These are phyloP conservation scores for Acrocyrtus sp. DNA, from an alignment of 2,888 invertebrate species.

Conservation along the genomic window DNA sequence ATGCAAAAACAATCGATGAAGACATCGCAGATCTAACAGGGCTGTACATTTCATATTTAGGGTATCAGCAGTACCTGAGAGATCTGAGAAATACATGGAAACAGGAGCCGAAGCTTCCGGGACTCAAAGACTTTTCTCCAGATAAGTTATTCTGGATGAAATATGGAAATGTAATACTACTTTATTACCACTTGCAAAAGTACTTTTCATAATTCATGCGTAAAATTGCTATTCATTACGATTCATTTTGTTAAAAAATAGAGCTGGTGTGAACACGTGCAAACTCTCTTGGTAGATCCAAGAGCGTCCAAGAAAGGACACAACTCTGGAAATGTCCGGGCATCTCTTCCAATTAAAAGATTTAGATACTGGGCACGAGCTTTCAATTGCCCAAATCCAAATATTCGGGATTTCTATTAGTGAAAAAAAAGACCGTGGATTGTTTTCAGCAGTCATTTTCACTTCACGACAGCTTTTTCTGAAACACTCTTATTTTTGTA, in stretches of 20 bases:
- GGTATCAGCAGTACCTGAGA: constrained; percentile 33
- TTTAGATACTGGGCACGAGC: constrained; percentile 39
- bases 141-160: constrained; percentile 49
- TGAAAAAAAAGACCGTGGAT: no score
- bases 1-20: constrained; percentile 38
- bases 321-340: constrained; percentile 34
- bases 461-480: no score
- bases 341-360: constrained; percentile 38
- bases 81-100: constrained; percentile 36
- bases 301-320: constrained; percentile 13
- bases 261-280: constrained; percentile 41
- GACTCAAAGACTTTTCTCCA: constrained; percentile 30
- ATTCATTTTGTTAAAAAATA: not conserved
- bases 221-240: not conserved
- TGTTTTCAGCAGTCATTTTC: no score
- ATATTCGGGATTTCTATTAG: constrained; percentile 43
- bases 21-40: constrained; percentile 42
- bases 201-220: not conserved
- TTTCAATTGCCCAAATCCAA: constrained; percentile 43
- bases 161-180: constrained; percentile 41
- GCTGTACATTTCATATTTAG: constrained; percentile 28
- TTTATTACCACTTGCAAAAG: no score
- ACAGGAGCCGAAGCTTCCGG: constrained; percentile 37
- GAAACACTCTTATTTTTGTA: no score
- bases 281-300: constrained; percentile 39